A percentile compares a stretch with the other conserved stretches of the same genome.
Evolutionary conservation across 2,113 vertebrate genomes (phyloP).

Genomic region (Blennius ocellaris): DNA sequence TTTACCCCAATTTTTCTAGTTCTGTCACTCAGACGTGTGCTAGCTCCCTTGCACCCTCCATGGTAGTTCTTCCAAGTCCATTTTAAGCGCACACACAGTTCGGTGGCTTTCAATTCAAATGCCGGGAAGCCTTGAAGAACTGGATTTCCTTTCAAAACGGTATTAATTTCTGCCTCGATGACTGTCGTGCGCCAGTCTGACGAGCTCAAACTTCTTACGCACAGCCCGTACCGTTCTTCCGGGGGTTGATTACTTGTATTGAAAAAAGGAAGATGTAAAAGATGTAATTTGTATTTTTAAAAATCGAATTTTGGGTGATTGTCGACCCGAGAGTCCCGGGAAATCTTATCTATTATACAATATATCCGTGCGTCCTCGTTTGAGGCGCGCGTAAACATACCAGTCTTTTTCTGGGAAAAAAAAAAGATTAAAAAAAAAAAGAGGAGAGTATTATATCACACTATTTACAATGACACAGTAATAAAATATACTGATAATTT

Average conservation of each 20-base stretch:
- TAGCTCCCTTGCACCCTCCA: conserved; percentile 67
- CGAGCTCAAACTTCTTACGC: conserved; percentile 34
- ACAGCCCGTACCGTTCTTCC: not conserved
- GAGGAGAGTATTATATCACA: not conserved
- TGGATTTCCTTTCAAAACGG: not conserved
- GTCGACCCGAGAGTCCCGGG: too few relatives aligned
- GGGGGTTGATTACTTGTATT: too few relatives aligned
- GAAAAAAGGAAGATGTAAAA: not conserved
- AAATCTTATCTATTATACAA: too few relatives aligned
- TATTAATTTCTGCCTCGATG: not conserved
- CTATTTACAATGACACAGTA: conserved; percentile 12
- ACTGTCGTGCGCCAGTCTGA: conserved; percentile 1
- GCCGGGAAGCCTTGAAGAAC: conserved; percentile 6
- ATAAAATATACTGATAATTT: not conserved
- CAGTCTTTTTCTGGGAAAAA: not conserved
- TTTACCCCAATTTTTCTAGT: conserved; percentile 59
- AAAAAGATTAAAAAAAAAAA: not conserved
- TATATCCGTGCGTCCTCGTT: conserved; percentile 50
- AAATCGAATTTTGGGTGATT: not conserved
- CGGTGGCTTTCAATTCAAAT: conserved; percentile 46
- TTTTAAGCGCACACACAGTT: conserved; percentile 64
- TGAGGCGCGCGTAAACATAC: conserved; percentile 41
- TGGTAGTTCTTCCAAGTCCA: conserved; percentile 70
- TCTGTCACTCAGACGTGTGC: conserved; percentile 32
- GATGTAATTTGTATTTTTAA: not conserved